Percentiles rank a stretch among this genome's conserved stretches.
These are phyloP conservation scores for Champsocephalus esox DNA, from an alignment of 2,797 vertebrate species.

Conservation along the genomic window DNA sequence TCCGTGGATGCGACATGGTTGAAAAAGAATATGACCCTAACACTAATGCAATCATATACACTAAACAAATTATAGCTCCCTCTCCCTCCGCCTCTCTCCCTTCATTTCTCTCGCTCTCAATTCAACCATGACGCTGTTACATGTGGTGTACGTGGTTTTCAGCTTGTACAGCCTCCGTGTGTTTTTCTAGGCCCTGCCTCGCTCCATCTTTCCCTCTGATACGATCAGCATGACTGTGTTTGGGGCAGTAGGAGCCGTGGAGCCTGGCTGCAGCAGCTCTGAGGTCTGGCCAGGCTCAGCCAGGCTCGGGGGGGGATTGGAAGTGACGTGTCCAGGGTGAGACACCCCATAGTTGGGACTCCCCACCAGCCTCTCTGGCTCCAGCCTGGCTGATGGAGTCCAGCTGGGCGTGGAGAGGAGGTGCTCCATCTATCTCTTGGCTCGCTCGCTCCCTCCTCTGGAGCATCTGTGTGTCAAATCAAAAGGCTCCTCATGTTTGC, in stretches of 20 bases:
- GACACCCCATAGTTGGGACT: slow-evolving; percentile 59
- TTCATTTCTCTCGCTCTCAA: slow-evolving; percentile 43
- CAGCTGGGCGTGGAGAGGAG: slow-evolving; percentile 78
- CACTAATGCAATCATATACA: slow-evolving; percentile 70
- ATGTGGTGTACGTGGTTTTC: slow-evolving; percentile 61
- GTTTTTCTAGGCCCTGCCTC: slow-evolving; percentile 36
- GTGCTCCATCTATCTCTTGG: slow-evolving; percentile 37
- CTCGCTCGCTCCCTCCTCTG: slow-evolving; percentile 19
- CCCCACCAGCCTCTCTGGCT: slow-evolving; percentile 69
- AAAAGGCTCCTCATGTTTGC: slow-evolving; percentile 48
- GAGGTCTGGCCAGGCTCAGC: slow-evolving; percentile 77
- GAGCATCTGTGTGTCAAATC: slow-evolving; percentile 65
- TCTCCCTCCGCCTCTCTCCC: slow-evolving; percentile 35
- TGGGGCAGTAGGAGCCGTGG: slow-evolving; percentile 44
- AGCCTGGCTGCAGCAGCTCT: slow-evolving; percentile 61
- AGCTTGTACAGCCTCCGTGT: slow-evolving; percentile 49
- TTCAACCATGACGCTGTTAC: slow-evolving; percentile 43
- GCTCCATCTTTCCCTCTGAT: slow-evolving; percentile 66
- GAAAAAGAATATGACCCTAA: slow-evolving; percentile 67
- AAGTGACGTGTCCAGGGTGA: slow-evolving; percentile 76
- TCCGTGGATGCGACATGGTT: slow-evolving; percentile 58
- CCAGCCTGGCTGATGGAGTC: slow-evolving; percentile 81
- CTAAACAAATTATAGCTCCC: slow-evolving; percentile 73
- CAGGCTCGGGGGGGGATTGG: slow-evolving; percentile 73
- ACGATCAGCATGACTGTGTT: slow-evolving; percentile 68